These are phyloP conservation scores for Rotaria magnacalcarata DNA, from an alignment of 2,888 invertebrate genomes.

Conservation along the genomic window DNA sequence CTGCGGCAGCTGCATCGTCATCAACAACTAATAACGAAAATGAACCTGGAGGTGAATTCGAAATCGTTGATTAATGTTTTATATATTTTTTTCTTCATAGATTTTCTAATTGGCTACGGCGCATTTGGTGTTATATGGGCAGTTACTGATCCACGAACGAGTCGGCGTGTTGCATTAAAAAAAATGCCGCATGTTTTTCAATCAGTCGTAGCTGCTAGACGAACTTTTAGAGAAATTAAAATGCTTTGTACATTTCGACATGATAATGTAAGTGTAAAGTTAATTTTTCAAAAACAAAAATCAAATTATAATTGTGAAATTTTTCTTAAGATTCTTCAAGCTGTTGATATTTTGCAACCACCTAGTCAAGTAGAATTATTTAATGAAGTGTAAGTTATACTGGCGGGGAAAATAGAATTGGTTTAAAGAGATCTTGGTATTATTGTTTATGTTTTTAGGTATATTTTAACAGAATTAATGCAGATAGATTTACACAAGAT, in stretches of 20 bases:
- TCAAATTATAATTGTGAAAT: neutral
- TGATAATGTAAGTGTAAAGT: slow-evolving; percentile 69
- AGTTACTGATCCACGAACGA: slow-evolving; percentile 96
- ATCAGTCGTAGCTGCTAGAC: slow-evolving; percentile 93
- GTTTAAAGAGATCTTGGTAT: neutral
- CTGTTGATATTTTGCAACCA: slow-evolving; percentile 94
- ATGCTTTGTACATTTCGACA: slow-evolving; percentile 99
- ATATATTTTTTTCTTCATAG: neutral
- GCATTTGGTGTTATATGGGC: slow-evolving; percentile 99
- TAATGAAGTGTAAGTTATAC: slow-evolving; percentile 35
- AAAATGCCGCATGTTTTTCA: slow-evolving; percentile 99
- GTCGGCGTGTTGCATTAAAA: slow-evolving; percentile 93
- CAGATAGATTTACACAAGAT: slow-evolving; percentile 99
- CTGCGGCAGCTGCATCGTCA: neutral
- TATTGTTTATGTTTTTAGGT: slow-evolving; percentile 58
- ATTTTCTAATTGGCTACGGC: slow-evolving; percentile 76
- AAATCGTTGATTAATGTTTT: neutral
- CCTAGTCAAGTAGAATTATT: slow-evolving; percentile 75
- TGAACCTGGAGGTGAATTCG: neutral
- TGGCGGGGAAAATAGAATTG: neutral
- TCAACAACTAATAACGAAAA: neutral
- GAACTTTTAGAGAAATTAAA: slow-evolving; percentile 95
- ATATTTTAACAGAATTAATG: slow-evolving; percentile 97
- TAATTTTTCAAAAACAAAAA: neutral
- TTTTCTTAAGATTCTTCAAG: slow-evolving; percentile 72